Evolutionary conservation across 2,113 vertebrate species (phyloP).

Genomic region (Phoenicopterus ruber): DNA sequence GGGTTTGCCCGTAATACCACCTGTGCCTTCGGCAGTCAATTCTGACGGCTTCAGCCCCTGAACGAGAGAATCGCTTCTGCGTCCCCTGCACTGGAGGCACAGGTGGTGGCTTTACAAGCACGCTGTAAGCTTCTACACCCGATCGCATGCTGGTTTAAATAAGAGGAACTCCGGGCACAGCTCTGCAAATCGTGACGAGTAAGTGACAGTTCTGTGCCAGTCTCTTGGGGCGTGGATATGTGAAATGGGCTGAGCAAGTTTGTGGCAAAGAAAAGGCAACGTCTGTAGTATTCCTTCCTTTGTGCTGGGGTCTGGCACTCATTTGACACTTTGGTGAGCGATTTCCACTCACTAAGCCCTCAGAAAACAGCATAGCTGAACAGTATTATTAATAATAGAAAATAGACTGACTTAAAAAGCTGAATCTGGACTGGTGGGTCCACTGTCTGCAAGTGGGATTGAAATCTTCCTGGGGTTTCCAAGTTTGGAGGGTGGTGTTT

Average conservation of each 20-base stretch:
- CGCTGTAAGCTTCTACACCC: rapidly evolving
- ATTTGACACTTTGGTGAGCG: not conserved
- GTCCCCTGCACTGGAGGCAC: not conserved
- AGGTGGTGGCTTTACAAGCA: not conserved
- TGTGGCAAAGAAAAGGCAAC: not conserved
- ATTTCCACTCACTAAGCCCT: not conserved
- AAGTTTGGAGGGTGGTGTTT: not conserved
- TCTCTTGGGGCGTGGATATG: not conserved
- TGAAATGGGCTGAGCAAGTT: not conserved
- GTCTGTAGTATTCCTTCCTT: not conserved
- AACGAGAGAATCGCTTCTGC: rapidly evolving
- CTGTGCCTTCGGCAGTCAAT: not conserved
- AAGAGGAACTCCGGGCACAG: not conserved
- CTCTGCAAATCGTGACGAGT: not conserved
- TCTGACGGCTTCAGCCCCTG: not conserved
- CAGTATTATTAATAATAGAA: not conserved
- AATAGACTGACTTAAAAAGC: not conserved
- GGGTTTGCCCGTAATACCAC: not conserved
- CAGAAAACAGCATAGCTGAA: not conserved
- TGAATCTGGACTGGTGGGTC: not conserved
- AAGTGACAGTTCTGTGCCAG: not conserved
- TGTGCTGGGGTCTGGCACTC: not conserved
- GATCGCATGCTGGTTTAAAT: not conserved
- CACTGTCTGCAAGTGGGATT: not conserved
- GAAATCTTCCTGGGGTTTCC: not conserved